Conservation (phyloP, 2,797 vertebrate genomes). For the Molothrus ater region DNA sequence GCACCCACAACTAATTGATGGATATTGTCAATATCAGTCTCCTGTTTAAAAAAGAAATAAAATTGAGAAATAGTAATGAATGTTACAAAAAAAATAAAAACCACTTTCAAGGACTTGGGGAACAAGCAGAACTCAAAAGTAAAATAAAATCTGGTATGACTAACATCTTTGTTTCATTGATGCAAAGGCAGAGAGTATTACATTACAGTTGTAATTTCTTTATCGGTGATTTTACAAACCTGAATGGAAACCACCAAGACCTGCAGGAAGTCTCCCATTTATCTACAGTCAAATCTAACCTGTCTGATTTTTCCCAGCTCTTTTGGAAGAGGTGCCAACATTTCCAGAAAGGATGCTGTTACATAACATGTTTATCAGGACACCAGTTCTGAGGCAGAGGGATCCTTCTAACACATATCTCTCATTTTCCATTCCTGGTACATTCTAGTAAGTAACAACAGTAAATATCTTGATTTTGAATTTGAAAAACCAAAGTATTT, state of each 20-base stretch:
- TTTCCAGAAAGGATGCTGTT: not conserved
- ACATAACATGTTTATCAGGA: not conserved
- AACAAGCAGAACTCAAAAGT: not conserved
- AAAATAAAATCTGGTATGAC: not conserved
- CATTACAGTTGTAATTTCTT: not conserved
- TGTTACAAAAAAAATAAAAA: not conserved
- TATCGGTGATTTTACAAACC: not conserved
- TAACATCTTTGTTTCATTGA: not conserved
- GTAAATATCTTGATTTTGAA: not conserved
- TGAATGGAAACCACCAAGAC: not conserved
- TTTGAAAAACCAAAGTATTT: not conserved
- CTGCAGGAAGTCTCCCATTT: not conserved
- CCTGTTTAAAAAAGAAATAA: slow-evolving; percentile 76
- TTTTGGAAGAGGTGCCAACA: not conserved
- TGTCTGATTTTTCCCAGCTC: not conserved
- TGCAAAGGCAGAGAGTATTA: not conserved
- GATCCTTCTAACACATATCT: not conserved
- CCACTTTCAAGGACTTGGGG: not conserved
- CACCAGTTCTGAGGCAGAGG: not conserved
- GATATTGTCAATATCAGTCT: slow-evolving; percentile 92
- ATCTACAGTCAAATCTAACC: not conserved
- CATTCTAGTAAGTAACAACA: not conserved
- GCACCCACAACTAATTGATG: slow-evolving; percentile 97
- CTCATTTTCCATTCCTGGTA: not conserved
- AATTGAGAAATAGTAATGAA: not conserved